Evolutionary conservation across 2,797 vertebrate genomes (phyloP).

Genomic region (Hydrophis major): DNA sequence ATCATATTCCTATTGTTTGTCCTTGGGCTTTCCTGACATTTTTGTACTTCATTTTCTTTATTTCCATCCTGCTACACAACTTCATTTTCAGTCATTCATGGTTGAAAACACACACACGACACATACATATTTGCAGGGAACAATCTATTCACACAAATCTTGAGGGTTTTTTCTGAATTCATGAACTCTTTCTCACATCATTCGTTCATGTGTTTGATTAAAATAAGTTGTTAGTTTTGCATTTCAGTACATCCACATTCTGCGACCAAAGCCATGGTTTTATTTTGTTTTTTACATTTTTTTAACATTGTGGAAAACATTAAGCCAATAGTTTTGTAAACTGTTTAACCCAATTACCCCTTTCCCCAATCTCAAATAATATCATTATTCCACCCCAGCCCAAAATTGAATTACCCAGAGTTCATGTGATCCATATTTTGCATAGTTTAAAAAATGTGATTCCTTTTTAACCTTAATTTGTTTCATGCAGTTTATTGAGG

Average conservation of each 20-base stretch:
- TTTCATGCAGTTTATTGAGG: background rate
- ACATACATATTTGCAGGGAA: background rate
- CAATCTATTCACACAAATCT: background rate
- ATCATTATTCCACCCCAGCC: background rate
- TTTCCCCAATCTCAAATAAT: background rate
- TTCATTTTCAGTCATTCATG: background rate
- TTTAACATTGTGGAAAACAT: background rate
- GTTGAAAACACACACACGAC: background rate
- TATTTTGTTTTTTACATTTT: too few species aligned
- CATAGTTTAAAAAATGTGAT: background rate
- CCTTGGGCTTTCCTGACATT: conserved; percentile 24
- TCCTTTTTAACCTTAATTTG: background rate
- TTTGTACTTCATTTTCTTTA: conserved; percentile 12
- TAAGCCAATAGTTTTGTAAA: background rate
- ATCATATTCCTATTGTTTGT: conserved; percentile 27
- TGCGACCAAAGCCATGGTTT: background rate
- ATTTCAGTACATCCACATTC: background rate
- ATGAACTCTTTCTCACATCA: background rate
- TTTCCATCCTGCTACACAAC: background rate
- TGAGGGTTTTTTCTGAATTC: background rate
- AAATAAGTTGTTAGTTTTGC: background rate
- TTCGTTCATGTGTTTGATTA: background rate
- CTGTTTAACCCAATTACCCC: background rate
- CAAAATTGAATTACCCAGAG: background rate
- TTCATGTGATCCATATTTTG: background rate